Base-by-base conservation (phyloP, 2,888 invertebrate species). In the Apocheima hispidaria region DNA sequence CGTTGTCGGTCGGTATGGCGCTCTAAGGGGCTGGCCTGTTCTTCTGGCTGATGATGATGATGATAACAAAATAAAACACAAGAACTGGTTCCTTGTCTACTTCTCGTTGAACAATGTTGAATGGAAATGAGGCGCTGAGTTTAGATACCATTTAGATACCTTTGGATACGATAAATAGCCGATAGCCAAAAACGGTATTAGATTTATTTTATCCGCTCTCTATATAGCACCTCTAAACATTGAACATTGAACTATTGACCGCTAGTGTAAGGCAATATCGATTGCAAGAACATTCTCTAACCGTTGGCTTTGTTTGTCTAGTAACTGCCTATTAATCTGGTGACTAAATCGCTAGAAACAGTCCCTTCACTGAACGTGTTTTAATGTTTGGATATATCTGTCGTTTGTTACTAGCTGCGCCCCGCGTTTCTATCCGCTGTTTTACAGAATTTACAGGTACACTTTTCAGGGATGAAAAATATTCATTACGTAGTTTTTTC, bases 221-320 rank as follows among this genome's bases (percentile, higher is more conserved):
- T 56, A 38, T 56, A 38, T 50, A 30, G 43, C 58, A 58, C 52
- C 55, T 60, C 53, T 58, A 49, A n/a, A n/a, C n/a, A n/a, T n/a
- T n/a, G n/a, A n/a, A 26, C 65, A 65, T 63, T 69, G 69, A 67
- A 69, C 65, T 63, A 43, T 44, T 68, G 68, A 70, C 71, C 70
- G 49, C 33, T 65, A 68, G 54, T 60, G 65, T 65, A 70, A 65
- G 71, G 65, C 60, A 68, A 69, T 71, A 70, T 69, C 58, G 54
- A 60, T 67, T 55, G 60, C 48, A 62, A 52, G 52, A 30, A 38
- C 54, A 49, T 50, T 56, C 43, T 54, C 55, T 48, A 33, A 14
- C 26, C 16, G 38, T 21, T 36, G 33, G 9, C 26, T 28, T 14
- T 59, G 48, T 48, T 49, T 35, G 12, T 41, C 4, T 21, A 55